Conservation (phyloP, 2,888 invertebrate species). For the Eilema sororculum region DNA sequence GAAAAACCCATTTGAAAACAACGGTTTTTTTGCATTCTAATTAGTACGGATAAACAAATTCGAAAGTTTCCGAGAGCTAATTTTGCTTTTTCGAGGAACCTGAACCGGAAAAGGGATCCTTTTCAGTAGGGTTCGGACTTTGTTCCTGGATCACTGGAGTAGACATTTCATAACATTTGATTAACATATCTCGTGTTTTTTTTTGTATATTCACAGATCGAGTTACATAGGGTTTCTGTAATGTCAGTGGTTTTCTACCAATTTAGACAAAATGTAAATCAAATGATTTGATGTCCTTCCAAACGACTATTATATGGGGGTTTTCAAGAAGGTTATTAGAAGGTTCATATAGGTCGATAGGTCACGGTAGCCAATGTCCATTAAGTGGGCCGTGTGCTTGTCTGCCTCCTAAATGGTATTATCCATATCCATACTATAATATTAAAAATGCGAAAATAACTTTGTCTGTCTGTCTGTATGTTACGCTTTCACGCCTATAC, state of each 20-base stretch:
- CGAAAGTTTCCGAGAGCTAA: slow-evolving; percentile 18
- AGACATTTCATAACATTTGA: slow-evolving; percentile 26
- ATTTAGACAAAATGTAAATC: not conserved
- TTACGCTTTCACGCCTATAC: too few relatives aligned
- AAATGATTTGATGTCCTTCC: too few relatives aligned
- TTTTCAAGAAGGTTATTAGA: too few relatives aligned
- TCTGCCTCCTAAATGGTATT: too few relatives aligned
- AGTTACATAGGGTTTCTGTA: not conserved
- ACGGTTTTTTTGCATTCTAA: not conserved
- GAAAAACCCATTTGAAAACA: not conserved
- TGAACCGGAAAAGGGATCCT: slow-evolving; percentile 16
- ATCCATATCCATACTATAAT: too few relatives aligned
- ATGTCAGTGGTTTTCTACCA: not conserved
- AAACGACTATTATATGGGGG: too few relatives aligned
- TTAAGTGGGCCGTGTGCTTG: too few relatives aligned
- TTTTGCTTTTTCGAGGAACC: slow-evolving; percentile 24
- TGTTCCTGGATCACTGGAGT: slow-evolving; percentile 12
- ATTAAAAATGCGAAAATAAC: too few relatives aligned
- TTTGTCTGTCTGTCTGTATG: too few relatives aligned
- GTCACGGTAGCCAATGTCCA: too few relatives aligned
- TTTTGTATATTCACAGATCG: not conserved
- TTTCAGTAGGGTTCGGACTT: slow-evolving; percentile 25
- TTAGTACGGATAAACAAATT: not conserved
- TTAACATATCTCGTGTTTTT: slow-evolving; percentile 27
- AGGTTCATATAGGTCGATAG: too few relatives aligned